Base-by-base conservation (phyloP, 2,113 vertebrate species). In the Syngnathoides biaculeatus region DNA sequence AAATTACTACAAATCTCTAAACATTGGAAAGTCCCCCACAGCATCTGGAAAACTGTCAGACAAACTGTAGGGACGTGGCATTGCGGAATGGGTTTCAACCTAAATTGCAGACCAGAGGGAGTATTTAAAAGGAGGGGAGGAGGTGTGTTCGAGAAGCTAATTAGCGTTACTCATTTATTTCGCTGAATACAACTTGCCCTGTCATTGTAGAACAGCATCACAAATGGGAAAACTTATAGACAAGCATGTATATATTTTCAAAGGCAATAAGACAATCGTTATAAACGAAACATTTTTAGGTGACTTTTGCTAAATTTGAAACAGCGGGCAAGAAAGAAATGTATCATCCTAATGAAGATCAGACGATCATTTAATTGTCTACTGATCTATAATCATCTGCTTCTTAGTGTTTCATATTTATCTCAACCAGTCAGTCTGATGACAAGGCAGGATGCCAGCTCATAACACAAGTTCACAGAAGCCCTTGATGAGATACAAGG, bases 131-230 rank as follows among this genome's bases (percentile, higher is more conserved):
- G 65, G 40, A 12, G 22, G 55, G 22, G 55, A 35, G 55, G 53
- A 59, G 24, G 66, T 73, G 71, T 85, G 87, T 89, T 88, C 86
- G 76, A 59, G 81, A 72, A 86, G 83, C 72, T 89, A 90, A 91
- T 90, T 89, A 88, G 83, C 82, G 84, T 89, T 85, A 63, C 52
- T 88, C 79, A 88, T 92, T 87, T 78, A 86, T 85, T 85, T 82
- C 79, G 78, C 69, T 61, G 87, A 83, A 79, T 86, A 84, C 72
- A 87, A 89, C 88, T 83, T 86, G 84, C 80, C 72, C 75, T 68
- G 74, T 85, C 58, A 45, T 73, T 87, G 82, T 63, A 53, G 65
- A 82, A 71, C n/a, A 59, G 83, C 79, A 85, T 64, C 57, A 72
- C 74, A 80, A 58, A 67, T 63, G 17, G 10, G 55, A 30, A 27